These are phyloP conservation scores for Ernsta delagoae DNA, from an alignment of 2,888 invertebrate species.

Conservation along the genomic window DNA sequence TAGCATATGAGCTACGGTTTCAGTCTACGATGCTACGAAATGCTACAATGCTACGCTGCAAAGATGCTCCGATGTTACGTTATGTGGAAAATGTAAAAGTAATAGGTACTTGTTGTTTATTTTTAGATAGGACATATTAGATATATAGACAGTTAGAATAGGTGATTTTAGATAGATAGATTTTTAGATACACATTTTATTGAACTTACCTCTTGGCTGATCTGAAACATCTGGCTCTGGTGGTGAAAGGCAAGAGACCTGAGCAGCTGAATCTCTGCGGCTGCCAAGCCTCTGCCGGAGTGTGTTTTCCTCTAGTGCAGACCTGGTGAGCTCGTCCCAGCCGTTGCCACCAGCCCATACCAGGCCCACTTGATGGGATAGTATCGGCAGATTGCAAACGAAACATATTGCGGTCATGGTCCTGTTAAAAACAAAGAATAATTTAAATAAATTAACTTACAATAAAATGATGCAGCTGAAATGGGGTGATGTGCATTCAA, in stretches of 20 bases:
- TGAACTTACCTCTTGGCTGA: slow-evolving; percentile 66
- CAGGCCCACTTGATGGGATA: slow-evolving; percentile 96
- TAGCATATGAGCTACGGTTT: no score
- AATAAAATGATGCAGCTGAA: neutral
- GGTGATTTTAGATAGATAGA: no score
- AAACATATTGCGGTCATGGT: slow-evolving; percentile 98
- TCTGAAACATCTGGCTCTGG: slow-evolving; percentile 91
- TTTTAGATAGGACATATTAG: no score
- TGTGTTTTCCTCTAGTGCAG: slow-evolving; percentile 93
- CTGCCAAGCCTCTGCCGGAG: slow-evolving; percentile 93
- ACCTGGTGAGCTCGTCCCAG: slow-evolving; percentile 96
- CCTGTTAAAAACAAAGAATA: slow-evolving; percentile 83
- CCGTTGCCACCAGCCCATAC: slow-evolving; percentile 98
- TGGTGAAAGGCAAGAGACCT: slow-evolving; percentile 93
- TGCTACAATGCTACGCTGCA: no score
- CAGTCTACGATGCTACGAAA: no score
- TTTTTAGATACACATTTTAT: neutral
- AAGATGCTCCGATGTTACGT: no score
- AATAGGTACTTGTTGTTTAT: no score
- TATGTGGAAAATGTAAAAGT: no score
- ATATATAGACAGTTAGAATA: no score
- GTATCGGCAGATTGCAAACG: slow-evolving; percentile 97
- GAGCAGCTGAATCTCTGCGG: slow-evolving; percentile 95
- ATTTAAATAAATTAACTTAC: neutral
- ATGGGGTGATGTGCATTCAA: neutral